Base-by-base conservation (phyloP, 2,113 vertebrate genomes). In the Uria aalge region DNA sequence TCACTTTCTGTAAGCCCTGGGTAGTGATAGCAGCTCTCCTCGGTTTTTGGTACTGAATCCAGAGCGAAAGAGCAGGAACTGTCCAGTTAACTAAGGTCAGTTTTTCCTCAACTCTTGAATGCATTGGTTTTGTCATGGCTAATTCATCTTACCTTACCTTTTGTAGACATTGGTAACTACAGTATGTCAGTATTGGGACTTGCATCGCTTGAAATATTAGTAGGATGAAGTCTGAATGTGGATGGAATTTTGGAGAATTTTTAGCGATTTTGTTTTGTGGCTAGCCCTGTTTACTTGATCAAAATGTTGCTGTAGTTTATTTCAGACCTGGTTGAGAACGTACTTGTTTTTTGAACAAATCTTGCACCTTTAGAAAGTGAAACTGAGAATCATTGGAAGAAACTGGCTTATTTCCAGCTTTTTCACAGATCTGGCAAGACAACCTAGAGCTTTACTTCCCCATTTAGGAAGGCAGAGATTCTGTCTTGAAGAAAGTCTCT, bases 1-100 rank as follows among this genome's bases (percentile, higher is more conserved):
- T 94, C 43, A 91, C 89, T 97, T 95, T 96, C 89, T 87, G 17
- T 94, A 78, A 69, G 57, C 20, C 12, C 52, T 63, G 30, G 7
- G 9, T 34, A 59, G 53, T 38, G 55, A 24, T 68, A 57, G 45
- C 26, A 95, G 53, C 56, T 64, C 57, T 85, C 29, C 21, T 85
- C 1, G 2, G 0, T 27, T 84, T 73, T 52, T 92, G 66, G 7
- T 91, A 15, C 38, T 62, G 89, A 82, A 91, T 81, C 36, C 86
- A 36, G 60, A 64, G 50, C 19, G 68, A 45, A 86, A 48, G 30
- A 92, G 78, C 22, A 55, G 89, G 84, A 92, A 57, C 81, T 66
- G 32, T 75, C 53, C 9, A 2, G 8, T 85, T 64, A 82, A 14
- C n/a, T 52, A 68, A 90, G 95, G 97, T 97, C 6, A 91, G 92